Evolutionary conservation across 1,140 invertebrate genomes (phyloP).

Genomic region (Campoletis sonorensis): DNA sequence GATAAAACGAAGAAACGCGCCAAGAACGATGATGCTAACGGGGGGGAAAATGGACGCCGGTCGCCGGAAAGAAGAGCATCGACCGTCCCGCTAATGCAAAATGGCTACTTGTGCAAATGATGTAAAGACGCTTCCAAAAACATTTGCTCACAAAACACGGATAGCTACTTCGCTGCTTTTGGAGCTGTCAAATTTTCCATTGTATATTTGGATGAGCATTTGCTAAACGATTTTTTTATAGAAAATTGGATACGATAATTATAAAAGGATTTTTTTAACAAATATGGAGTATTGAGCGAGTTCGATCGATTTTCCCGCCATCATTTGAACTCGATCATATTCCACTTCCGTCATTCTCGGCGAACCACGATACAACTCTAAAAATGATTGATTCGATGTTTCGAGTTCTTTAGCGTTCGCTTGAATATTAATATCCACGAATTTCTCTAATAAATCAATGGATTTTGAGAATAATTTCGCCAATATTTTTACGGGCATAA

Average conservation of each 20-base stretch:
- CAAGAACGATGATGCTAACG: slow-evolving; percentile 50
- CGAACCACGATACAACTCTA: background rate
- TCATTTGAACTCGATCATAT: background rate
- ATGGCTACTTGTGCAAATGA: slow-evolving; percentile 15
- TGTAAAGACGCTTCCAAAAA: slow-evolving; percentile 10
- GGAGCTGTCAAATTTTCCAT: no score
- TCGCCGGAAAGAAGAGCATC: slow-evolving; percentile 68
- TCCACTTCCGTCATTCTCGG: background rate
- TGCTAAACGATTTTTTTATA: no score
- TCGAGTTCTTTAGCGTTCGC: no score
- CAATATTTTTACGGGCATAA: no score
- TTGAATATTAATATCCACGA: no score
- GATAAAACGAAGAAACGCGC: slow-evolving; percentile 51
- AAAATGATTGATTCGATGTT: no score
- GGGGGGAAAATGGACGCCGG: slow-evolving; percentile 71
- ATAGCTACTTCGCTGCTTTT: no score
- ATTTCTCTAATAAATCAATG: no score
- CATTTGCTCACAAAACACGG: background rate
- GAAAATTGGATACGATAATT: no score
- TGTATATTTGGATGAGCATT: background rate
- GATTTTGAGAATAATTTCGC: no score
- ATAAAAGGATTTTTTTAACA: background rate
- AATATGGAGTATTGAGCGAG: background rate
- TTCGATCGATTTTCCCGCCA: background rate
- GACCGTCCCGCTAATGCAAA: slow-evolving; percentile 46